These are phyloP conservation scores for Spilogale gracilis DNA, from an alignment of 2,113 vertebrate genomes.

Conservation along the genomic window DNA sequence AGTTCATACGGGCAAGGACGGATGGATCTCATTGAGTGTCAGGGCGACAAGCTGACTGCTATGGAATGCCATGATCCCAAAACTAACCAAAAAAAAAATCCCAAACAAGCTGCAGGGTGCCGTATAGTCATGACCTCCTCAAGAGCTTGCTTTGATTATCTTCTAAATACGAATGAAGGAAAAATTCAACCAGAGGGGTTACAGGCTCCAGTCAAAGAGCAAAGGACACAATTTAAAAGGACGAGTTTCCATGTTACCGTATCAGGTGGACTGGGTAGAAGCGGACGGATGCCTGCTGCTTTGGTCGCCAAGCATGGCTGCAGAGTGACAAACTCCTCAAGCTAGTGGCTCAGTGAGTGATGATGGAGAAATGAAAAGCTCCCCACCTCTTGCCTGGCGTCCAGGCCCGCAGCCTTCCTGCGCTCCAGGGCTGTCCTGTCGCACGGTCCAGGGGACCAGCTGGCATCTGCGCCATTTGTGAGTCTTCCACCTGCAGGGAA, in stretches of 20 bases:
- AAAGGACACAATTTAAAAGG: neutral
- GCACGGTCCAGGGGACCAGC: constrained; percentile 95
- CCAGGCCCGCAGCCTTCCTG: constrained; percentile 97
- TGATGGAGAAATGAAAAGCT: constrained; percentile 25
- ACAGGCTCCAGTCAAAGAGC: neutral
- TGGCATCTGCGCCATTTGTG: constrained; percentile 99
- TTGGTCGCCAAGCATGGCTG: neutral
- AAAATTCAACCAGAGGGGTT: neutral
- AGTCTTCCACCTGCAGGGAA: constrained; percentile 94
- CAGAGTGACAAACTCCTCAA: neutral
- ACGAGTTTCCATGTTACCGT: neutral
- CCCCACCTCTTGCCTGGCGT: constrained; percentile 96
- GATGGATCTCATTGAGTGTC: neutral
- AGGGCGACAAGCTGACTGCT: neutral
- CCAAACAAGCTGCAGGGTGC: neutral
- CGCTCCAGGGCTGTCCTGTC: constrained; percentile 92
- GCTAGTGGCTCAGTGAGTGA: rapidly evolving
- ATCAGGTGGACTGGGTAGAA: neutral
- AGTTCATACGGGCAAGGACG: neutral
- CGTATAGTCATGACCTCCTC: neutral
- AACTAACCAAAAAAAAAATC: neutral
- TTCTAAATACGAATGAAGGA: neutral
- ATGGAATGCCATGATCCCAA: neutral
- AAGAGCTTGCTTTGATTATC: neutral
- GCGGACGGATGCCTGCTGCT: neutral